A percentile compares a stretch with the other conserved stretches of the same genome.
These are phyloP conservation scores for Horisme vitalbata DNA, from an alignment of 2,888 invertebrate genomes.

Conservation along the genomic window DNA sequence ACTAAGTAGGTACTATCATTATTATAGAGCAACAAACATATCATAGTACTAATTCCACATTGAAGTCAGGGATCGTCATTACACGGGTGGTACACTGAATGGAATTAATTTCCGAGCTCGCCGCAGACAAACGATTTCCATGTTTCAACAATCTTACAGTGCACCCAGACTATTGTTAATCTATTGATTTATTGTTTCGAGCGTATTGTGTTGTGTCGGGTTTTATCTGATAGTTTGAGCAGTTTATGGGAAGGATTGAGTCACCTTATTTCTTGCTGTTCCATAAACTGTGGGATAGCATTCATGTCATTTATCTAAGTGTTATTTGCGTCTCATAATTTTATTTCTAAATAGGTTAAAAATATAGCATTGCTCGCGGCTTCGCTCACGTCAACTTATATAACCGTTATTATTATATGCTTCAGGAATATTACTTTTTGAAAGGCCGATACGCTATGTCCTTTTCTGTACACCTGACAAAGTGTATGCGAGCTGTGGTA, in stretches of 20 bases:
- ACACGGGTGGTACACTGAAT: constrained; percentile 56
- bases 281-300: no score
- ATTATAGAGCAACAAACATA: constrained; percentile 13
- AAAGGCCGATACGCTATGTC: no score
- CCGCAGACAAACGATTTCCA: constrained; percentile 66
- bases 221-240: constrained; percentile 9
- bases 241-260: background rate
- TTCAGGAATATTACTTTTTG: no score
- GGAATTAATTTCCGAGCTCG: constrained; percentile 68
- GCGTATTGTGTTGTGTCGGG: constrained; percentile 20
- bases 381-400: no score
- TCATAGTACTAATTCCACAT: constrained; percentile 13
- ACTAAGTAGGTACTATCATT: background rate
- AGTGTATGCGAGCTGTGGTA: no score
- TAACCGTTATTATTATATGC: no score
- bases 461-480: no score
- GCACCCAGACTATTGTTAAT: constrained; percentile 52
- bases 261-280: no score
- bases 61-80: constrained; percentile 47
- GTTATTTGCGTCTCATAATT: no score
- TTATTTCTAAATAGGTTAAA: no score
- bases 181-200: constrained; percentile 43
- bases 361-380: no score
- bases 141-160: constrained; percentile 52
- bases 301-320: no score